A percentile compares a stretch with the other conserved stretches of the same genome.
Evolutionary conservation across 2,888 invertebrate species (phyloP).

Genomic region (Lamellibrachia satsuma): DNA sequence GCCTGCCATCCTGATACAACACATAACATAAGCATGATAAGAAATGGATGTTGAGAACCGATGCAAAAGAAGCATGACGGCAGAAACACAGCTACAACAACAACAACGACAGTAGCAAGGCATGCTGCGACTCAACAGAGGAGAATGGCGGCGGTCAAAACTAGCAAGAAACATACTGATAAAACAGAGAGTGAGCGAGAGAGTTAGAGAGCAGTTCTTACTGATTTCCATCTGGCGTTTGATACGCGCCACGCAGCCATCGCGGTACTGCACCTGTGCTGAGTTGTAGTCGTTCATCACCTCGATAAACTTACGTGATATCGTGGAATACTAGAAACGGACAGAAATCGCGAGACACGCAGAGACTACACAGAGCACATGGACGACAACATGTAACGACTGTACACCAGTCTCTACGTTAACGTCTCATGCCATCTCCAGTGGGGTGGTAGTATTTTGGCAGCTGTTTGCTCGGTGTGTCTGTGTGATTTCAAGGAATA

Average conservation of each 20-base stretch:
- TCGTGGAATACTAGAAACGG: slow-evolving; percentile 61
- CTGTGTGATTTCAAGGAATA: neutral
- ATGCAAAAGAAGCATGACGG: neutral
- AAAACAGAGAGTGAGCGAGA: neutral
- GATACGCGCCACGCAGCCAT: slow-evolving; percentile 63
- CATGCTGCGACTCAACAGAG: neutral
- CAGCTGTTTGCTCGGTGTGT: neutral
- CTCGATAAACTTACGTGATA: slow-evolving; percentile 65
- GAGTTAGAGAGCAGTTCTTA: slow-evolving; percentile 45
- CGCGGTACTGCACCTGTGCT: slow-evolving; percentile 64
- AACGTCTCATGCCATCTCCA: neutral
- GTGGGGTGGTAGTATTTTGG: neutral
- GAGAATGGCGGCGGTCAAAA: neutral
- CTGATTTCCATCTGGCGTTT: slow-evolving; percentile 66
- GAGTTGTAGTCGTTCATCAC: slow-evolving; percentile 64
- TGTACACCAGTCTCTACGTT: neutral
- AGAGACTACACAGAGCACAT: neutral
- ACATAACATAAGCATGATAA: neutral
- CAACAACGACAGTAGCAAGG: neutral
- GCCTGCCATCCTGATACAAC: neutral
- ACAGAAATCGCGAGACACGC: neutral
- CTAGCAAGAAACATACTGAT: neutral
- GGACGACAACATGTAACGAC: slow-evolving; percentile 17
- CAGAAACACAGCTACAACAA: neutral
- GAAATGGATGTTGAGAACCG: neutral